These are phyloP conservation scores for Chymomyza caudatula DNA, from an alignment of 2,888 invertebrate genomes.

Conservation along the genomic window DNA sequence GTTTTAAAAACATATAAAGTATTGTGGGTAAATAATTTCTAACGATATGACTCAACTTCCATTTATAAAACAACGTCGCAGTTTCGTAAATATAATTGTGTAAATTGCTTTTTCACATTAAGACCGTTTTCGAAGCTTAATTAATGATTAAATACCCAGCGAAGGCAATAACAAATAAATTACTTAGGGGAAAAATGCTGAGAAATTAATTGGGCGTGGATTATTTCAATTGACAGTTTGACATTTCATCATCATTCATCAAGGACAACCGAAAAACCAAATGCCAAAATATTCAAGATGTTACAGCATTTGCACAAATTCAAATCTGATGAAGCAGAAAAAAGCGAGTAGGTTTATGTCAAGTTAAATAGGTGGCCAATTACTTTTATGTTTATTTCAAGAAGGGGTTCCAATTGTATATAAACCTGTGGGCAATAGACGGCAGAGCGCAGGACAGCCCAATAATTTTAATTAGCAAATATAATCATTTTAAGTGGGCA, in stretches of 20 bases:
- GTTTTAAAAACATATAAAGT: no score
- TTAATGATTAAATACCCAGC: background rate
- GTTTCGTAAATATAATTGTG: background rate
- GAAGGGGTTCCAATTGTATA: background rate
- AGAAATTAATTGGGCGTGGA: no score
- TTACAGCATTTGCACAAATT: no score
- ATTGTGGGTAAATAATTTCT: no score
- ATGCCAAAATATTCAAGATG: no score
- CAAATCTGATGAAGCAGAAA: background rate
- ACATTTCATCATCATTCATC: background rate
- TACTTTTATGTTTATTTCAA: no score
- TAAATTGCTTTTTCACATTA: background rate
- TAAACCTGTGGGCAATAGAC: background rate
- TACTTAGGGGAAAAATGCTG: background rate
- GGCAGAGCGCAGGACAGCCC: background rate
- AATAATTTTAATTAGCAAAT: background rate
- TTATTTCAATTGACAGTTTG: background rate
- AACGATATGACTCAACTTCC: background rate
- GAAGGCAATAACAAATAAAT: background rate
- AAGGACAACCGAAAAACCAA: background rate
- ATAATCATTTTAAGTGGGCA: background rate
- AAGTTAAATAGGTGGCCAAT: background rate
- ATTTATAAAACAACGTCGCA: no score
- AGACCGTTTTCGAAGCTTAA: background rate
- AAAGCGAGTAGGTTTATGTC: no score